These are phyloP conservation scores for Orius insidiosus DNA, from an alignment of 1,140 invertebrate genomes.

Conservation along the genomic window DNA sequence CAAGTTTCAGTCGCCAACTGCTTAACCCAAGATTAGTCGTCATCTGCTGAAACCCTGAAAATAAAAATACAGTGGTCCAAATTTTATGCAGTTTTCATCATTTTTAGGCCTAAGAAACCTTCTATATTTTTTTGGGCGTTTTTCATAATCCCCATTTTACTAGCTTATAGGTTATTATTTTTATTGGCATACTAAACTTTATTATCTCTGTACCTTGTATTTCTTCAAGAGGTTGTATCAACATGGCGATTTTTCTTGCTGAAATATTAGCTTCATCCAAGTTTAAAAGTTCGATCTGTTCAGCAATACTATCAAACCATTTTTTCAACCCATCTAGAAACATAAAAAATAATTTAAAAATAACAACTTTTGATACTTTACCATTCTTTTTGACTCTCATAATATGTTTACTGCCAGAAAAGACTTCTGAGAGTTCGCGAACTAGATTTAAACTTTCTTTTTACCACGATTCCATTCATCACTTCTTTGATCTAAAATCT, in stretches of 20 bases:
- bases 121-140: not conserved
- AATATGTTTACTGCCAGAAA: constrained; percentile 70
- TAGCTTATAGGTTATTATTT: not conserved
- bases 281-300: constrained; percentile 61
- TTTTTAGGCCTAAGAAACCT: too few species aligned
- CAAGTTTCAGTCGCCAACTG: constrained; percentile 77
- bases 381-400: constrained; percentile 79
- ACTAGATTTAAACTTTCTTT: constrained; percentile 56
- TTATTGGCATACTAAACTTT: not conserved
- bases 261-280: constrained; percentile 55
- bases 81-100: not conserved
- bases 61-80: constrained; percentile 1
- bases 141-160: too few species aligned
- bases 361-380: too few species aligned
- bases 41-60: constrained; percentile 77
- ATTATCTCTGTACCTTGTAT: constrained; percentile 43
- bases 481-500: constrained; percentile 60
- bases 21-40: constrained; percentile 78
- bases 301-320: constrained; percentile 81
- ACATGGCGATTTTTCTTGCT: constrained; percentile 71
- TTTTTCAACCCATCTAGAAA: constrained; percentile 54
- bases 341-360: too few species aligned
- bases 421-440: constrained; percentile 72
- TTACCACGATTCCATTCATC: constrained; percentile 65
- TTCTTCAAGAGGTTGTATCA: constrained; percentile 87